These are phyloP conservation scores for Pipa parva DNA, from an alignment of 2,113 vertebrate species.

Conservation along the genomic window DNA sequence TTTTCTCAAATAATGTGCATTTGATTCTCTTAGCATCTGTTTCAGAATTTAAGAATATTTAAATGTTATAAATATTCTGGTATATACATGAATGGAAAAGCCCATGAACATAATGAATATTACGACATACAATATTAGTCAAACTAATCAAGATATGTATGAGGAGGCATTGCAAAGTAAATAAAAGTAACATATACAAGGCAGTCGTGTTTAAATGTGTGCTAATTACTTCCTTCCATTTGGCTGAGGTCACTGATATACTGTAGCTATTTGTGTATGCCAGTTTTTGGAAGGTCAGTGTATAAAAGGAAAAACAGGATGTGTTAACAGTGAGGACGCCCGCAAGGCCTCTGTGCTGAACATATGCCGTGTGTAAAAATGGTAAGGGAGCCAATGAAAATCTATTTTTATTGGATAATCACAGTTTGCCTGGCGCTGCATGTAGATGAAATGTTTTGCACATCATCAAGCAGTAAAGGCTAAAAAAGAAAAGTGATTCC, in stretches of 20 bases:
- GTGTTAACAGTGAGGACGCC: neutral
- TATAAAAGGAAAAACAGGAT: conserved; percentile 16
- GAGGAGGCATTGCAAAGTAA: too few relatives aligned
- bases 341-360: neutral
- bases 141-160: too few relatives aligned
- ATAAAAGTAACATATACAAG: too few relatives aligned
- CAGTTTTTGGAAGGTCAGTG: neutral
- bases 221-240: neutral
- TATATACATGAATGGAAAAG: too few relatives aligned
- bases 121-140: too few relatives aligned
- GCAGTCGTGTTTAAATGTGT: neutral
- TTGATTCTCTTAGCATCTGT: too few relatives aligned
- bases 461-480: neutral
- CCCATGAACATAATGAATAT: too few relatives aligned
- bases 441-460: neutral
- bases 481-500: too few relatives aligned
- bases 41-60: too few relatives aligned
- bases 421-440: neutral
- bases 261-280: conserved; percentile 6
- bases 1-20: too few relatives aligned
- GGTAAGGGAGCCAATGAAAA: neutral
- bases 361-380: neutral
- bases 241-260: neutral
- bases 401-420: conserved; percentile 1
- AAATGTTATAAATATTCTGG: too few relatives aligned